Conservation (phyloP, 2,113 vertebrate species). For the Silurus meridionalis region DNA sequence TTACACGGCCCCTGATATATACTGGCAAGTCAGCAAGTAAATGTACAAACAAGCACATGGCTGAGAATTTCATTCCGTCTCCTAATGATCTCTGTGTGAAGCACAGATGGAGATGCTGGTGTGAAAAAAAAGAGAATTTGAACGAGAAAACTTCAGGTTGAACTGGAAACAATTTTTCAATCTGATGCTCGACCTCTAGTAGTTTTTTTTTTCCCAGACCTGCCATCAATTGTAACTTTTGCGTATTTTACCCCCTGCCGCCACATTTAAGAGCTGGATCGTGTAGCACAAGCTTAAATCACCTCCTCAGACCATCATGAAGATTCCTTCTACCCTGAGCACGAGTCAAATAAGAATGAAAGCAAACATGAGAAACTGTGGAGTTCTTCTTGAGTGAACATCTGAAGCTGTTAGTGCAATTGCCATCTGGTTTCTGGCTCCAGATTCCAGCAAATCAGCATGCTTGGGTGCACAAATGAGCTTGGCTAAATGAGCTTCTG, state of each 20-base stretch:
- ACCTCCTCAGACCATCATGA: background rate
- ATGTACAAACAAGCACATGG: background rate
- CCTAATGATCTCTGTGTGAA: background rate
- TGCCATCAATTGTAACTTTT: background rate
- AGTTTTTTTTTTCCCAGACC: background rate
- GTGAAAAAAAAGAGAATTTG: slow-evolving; percentile 20
- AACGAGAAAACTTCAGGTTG: slow-evolving; percentile 27
- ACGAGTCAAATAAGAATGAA: background rate
- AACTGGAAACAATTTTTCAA: background rate
- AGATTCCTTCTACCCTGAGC: background rate
- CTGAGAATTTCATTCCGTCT: background rate
- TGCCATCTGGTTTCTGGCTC: background rate
- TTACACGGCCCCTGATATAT: background rate
- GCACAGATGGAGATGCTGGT: slow-evolving; percentile 12
- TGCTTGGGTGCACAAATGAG: background rate
- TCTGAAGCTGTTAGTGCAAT: background rate
- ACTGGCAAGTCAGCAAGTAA: background rate
- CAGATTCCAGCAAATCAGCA: background rate
- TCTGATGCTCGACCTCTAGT: slow-evolving; percentile 3
- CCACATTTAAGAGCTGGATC: too few relatives aligned
- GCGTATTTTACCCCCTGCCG: background rate
- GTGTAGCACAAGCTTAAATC: background rate
- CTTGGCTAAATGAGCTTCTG: slow-evolving; percentile 7
- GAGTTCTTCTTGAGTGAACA: slow-evolving; percentile 3
- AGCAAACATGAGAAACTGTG: background rate